phyloP scores from a whole-genome alignment of 2,888 invertebrate genomes.

The Serripes groenlandicus region DNA sequence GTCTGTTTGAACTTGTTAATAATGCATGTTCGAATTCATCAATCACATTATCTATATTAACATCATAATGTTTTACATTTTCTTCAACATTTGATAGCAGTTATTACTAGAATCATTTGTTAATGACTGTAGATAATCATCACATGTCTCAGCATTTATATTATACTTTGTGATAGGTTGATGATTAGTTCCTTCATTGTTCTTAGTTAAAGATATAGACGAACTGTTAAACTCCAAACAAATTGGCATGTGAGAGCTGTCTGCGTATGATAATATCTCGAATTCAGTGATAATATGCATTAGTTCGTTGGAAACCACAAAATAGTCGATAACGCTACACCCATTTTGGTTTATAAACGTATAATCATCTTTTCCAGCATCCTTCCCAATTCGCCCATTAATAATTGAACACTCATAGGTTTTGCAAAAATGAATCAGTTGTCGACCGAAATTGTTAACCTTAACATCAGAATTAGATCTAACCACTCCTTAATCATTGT shows the following conservation, averaged over 20 bases:
- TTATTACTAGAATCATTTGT: too few relatives aligned
- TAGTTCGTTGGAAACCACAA: background rate
- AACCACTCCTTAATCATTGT: too few relatives aligned
- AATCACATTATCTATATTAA: background rate
- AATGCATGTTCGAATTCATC: background rate
- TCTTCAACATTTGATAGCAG: too few relatives aligned
- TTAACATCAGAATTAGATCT: background rate
- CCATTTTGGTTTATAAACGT: background rate
- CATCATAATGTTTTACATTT: too few relatives aligned
- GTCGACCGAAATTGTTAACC: background rate
- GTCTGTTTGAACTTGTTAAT: background rate
- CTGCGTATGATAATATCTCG: background rate
- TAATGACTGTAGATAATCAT: too few relatives aligned
- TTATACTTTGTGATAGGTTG: too few relatives aligned
- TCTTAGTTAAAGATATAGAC: too few relatives aligned
- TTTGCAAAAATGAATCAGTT: constrained; percentile 1
- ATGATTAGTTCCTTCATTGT: too few relatives aligned
- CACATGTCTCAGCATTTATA: too few relatives aligned
- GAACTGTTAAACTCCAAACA: background rate
- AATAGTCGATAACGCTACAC: constrained; percentile 18
- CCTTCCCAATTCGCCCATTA: background rate
- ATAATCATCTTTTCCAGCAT: background rate
- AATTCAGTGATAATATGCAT: background rate
- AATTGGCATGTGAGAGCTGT: background rate
- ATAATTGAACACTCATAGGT: background rate